A percentile compares a stretch with the other conserved stretches of the same genome.
Conservation (phyloP, 2,797 vertebrate species). For the Malurus leucopterus region DNA sequence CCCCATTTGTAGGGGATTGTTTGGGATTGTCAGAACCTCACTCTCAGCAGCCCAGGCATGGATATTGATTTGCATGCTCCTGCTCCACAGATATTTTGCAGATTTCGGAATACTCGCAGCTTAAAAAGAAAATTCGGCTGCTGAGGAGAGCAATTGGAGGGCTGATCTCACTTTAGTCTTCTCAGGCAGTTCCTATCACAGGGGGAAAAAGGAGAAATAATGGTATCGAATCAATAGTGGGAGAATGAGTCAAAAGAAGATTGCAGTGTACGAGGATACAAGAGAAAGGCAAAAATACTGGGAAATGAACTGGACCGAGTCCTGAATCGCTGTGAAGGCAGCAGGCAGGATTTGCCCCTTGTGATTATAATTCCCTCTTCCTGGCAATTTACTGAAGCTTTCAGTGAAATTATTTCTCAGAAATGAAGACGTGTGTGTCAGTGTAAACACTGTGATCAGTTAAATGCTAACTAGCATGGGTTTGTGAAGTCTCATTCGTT, state of each 20-base stretch:
- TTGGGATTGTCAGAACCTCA: not conserved
- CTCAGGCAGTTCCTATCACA: not conserved
- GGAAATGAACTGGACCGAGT: not conserved
- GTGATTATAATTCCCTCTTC: not conserved
- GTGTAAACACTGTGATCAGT: slow-evolving; percentile 58
- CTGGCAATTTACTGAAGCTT: slow-evolving; percentile 7
- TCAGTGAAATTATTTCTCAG: slow-evolving; percentile 38
- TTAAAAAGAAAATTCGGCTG: slow-evolving; percentile 21
- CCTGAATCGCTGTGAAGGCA: not conserved
- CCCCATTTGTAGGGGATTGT: not conserved
- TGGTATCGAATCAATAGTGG: slow-evolving; percentile 10
- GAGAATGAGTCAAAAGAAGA: not conserved
- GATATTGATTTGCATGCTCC: slow-evolving; percentile 55
- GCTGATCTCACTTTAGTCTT: not conserved
- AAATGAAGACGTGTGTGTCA: slow-evolving; percentile 27
- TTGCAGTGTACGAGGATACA: not conserved
- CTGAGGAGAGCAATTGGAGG: not conserved
- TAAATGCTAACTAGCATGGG: slow-evolving; percentile 57
- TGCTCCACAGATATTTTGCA: not conserved
- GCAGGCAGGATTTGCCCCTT: slow-evolving; percentile 19
- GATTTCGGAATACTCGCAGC: slow-evolving; percentile 22
- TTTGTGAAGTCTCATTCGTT: slow-evolving; percentile 58
- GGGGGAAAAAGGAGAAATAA: slow-evolving; percentile 29
- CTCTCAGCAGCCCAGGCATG: slow-evolving; percentile 30
- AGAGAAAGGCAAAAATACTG: not conserved